Conservation (phyloP, 2,797 vertebrate species). For the Crax fasciolata region DNA sequence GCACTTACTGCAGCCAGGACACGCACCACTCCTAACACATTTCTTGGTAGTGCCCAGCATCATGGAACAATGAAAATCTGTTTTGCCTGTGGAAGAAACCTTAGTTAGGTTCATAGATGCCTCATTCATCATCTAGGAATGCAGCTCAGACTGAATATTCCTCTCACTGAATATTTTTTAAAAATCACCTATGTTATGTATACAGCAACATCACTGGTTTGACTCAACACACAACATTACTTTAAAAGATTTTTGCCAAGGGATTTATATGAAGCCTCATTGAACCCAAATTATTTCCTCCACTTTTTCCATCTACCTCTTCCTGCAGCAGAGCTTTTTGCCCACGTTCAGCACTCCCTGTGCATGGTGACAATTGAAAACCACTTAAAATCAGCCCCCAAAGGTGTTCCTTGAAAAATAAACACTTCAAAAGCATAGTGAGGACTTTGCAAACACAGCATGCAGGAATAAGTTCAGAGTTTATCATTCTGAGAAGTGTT, state of each 20-base stretch:
- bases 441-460: not conserved
- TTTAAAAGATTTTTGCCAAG: not conserved
- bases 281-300: not conserved
- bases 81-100: not conserved
- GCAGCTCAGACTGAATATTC: not conserved
- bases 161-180: not conserved
- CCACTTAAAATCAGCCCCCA: not conserved
- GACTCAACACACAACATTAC: not conserved
- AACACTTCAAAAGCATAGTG: not conserved
- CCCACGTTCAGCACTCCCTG: not conserved
- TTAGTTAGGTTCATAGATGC: not conserved
- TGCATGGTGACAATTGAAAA: not conserved
- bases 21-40: not conserved
- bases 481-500: not conserved
- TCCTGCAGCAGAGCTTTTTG: not conserved
- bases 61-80: not conserved
- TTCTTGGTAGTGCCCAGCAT: not conserved
- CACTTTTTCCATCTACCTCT: not conserved
- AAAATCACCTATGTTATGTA: not conserved
- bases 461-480: not conserved
- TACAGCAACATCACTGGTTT: not conserved
- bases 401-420: not conserved
- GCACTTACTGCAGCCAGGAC: not conserved
- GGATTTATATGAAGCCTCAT: not conserved
- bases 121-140: not conserved